Percentiles rank a stretch among this genome's conserved stretches.
phyloP scores from a whole-genome alignment of 2,797 vertebrate genomes.

The Monodelphis domestica region DNA sequence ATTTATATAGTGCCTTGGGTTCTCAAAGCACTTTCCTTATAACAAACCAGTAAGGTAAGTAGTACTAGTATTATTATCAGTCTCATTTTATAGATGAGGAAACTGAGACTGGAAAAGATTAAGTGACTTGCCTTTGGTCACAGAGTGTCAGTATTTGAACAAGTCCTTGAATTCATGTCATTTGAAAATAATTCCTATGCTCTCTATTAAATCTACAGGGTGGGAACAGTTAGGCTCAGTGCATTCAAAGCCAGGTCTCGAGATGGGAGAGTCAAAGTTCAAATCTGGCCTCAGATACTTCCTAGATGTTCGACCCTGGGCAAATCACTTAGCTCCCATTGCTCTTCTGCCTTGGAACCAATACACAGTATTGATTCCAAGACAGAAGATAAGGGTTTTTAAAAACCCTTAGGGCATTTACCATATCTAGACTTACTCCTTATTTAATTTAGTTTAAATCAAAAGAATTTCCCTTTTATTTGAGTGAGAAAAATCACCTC shows the following conservation, averaged over 20 bases:
- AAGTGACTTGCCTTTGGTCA: not conserved
- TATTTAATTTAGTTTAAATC: not conserved
- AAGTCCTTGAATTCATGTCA: not conserved
- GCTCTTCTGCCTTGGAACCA: too few relatives aligned
- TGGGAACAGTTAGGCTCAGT: too few relatives aligned
- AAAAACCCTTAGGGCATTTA: not conserved
- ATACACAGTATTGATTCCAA: too few relatives aligned
- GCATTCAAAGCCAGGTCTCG: too few relatives aligned
- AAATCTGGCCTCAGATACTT: too few relatives aligned
- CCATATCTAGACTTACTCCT: not conserved
- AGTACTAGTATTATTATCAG: not conserved
- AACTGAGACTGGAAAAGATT: not conserved
- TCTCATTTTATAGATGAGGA: not conserved
- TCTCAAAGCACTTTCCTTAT: not conserved
- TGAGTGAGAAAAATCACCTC: constrained; percentile 15
- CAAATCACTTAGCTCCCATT: too few relatives aligned
- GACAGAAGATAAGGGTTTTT: too few relatives aligned
- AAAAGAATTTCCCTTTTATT: not conserved
- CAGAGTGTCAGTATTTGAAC: not conserved
- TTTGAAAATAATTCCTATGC: not conserved
- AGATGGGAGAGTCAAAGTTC: too few relatives aligned
- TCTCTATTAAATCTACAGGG: not conserved
- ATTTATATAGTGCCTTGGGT: not conserved
- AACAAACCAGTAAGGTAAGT: not conserved
- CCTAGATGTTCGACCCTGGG: too few relatives aligned